Percentiles rank a stretch among this genome's conserved stretches.
Conservation (phyloP, 23 tunicate genomes). For the Diplosoma virens region DNA sequence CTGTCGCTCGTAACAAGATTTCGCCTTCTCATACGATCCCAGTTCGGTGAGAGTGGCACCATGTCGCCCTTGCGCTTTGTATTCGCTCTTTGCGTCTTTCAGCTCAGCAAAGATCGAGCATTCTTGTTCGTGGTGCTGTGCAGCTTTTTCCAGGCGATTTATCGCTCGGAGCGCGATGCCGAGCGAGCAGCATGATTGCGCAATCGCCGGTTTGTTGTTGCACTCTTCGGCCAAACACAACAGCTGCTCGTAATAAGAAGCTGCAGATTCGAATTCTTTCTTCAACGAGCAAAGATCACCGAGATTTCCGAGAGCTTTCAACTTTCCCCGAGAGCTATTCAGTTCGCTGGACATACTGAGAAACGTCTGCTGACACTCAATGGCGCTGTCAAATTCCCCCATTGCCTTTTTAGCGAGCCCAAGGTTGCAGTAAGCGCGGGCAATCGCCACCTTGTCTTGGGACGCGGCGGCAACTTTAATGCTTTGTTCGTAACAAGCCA, state of each 20-base stretch:
- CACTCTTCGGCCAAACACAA: slow-evolving; percentile 32
- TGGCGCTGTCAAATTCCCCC: slow-evolving; percentile 40
- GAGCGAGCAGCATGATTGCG: slow-evolving; percentile 62
- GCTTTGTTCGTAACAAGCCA: slow-evolving; percentile 45
- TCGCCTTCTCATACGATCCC: slow-evolving; percentile 36
- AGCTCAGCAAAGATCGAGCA: slow-evolving; percentile 21
- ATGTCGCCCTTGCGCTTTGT: slow-evolving; percentile 60
- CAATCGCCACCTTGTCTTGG: slow-evolving; percentile 52
- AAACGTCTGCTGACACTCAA: slow-evolving; percentile 62
- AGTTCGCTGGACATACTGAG: slow-evolving; percentile 50
- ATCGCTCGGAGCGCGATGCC: slow-evolving; percentile 35
- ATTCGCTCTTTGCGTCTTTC: slow-evolving; percentile 75
- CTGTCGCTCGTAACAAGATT: slow-evolving; percentile 62
- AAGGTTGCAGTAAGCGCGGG: slow-evolving; percentile 83
- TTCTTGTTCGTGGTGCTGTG: slow-evolving; percentile 44
- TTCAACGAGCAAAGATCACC: slow-evolving; percentile 53
- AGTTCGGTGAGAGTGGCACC: slow-evolving; percentile 73
- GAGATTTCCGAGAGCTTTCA: slow-evolving; percentile 76
- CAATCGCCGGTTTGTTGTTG: slow-evolving; percentile 32
- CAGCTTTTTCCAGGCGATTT: slow-evolving; percentile 36
- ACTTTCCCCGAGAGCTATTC: slow-evolving; percentile 52
- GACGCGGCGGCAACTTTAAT: slow-evolving; percentile 36
- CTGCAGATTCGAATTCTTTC: slow-evolving; percentile 45
- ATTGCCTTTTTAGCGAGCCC: slow-evolving; percentile 59
- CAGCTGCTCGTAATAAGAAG: slow-evolving; percentile 55